A percentile compares a stretch with the other conserved stretches of the same genome.
phyloP scores from a whole-genome alignment of 2,888 invertebrate species.

The Xylocampa areola region DNA sequence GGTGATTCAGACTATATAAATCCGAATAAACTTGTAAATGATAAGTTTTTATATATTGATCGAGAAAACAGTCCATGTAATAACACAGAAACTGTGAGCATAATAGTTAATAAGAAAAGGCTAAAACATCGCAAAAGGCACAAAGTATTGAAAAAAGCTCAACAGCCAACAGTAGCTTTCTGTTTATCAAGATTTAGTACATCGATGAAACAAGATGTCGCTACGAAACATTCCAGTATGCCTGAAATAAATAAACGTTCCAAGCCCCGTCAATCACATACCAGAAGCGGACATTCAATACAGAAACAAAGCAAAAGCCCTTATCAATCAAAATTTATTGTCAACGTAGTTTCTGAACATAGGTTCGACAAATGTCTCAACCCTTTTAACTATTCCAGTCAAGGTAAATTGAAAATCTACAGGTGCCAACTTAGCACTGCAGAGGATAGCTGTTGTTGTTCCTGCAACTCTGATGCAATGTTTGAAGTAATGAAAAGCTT shows the following conservation, averaged over 20 bases:
- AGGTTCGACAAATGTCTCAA: slow-evolving; percentile 3
- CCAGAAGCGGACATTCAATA: slow-evolving; percentile 4
- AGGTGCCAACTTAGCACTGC: slow-evolving; percentile 26
- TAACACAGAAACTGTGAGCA: slow-evolving; percentile 30
- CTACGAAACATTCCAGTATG: slow-evolving; percentile 28
- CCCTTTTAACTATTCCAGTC: slow-evolving; percentile 13
- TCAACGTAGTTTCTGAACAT: slow-evolving; percentile 35
- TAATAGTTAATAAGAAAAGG: slow-evolving; percentile 30
- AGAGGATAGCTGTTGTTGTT: slow-evolving; percentile 53
- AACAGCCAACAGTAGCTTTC: slow-evolving; percentile 1
- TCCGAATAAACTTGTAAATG: background rate
- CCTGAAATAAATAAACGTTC: slow-evolving; percentile 26
- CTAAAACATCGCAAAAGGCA: slow-evolving; percentile 22
- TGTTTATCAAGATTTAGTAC: slow-evolving; percentile 20
- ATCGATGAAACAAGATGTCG: background rate
- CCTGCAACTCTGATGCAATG: slow-evolving; percentile 78
- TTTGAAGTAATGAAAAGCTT: slow-evolving; percentile 82
- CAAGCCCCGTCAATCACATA: background rate
- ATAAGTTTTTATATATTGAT: slow-evolving; percentile 11
- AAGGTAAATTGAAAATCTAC: slow-evolving; percentile 32
- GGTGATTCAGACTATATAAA: slow-evolving; percentile 2
- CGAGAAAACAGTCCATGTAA: slow-evolving; percentile 5
- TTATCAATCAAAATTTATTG: slow-evolving; percentile 23
- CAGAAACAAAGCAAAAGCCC: slow-evolving; percentile 1
- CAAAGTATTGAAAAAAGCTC: slow-evolving; percentile 9